phyloP scores from a whole-genome alignment of 2,113 vertebrate species.

The Strigops habroptila region DNA sequence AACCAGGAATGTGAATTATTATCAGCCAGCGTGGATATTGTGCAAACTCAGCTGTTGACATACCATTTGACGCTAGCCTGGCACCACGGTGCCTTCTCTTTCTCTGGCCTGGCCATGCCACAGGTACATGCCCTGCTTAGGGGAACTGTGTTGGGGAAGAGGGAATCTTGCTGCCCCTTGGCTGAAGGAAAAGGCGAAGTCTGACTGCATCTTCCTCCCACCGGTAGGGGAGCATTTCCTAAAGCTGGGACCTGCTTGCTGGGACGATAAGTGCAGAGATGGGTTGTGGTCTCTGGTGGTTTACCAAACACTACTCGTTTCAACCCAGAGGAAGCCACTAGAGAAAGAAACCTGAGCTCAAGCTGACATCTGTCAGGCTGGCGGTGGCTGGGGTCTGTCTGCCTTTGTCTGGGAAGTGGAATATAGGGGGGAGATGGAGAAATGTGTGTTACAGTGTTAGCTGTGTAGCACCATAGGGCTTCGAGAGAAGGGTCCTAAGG shows the following conservation, averaged over 20 bases:
- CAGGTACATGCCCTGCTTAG: neutral
- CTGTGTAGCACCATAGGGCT: rapidly evolving
- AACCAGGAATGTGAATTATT: neutral
- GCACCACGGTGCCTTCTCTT: neutral
- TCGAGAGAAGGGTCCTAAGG: neutral
- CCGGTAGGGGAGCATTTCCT: neutral
- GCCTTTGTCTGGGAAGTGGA: neutral
- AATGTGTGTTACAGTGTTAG: rapidly evolving
- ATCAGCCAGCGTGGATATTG: rapidly evolving
- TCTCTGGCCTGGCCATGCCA: neutral
- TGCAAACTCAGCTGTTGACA: neutral
- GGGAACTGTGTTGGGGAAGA: neutral
- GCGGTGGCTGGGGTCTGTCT: neutral
- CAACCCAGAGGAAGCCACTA: neutral
- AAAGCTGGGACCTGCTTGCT: neutral
- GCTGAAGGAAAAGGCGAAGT: neutral
- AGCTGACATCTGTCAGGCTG: rapidly evolving
- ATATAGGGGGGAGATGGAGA: neutral
- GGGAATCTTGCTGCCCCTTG: neutral
- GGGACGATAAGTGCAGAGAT: neutral
- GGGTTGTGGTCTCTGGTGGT: neutral
- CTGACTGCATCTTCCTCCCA: neutral
- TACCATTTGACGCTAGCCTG: neutral
- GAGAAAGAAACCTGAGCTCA: neutral
- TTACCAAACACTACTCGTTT: neutral